Evolutionary conservation across 37 sponge, comb jelly and placozoan species (phyloP), one percentile per base, ranked within the genome.

Genomic region (Aplysina aerophoba): DNA sequence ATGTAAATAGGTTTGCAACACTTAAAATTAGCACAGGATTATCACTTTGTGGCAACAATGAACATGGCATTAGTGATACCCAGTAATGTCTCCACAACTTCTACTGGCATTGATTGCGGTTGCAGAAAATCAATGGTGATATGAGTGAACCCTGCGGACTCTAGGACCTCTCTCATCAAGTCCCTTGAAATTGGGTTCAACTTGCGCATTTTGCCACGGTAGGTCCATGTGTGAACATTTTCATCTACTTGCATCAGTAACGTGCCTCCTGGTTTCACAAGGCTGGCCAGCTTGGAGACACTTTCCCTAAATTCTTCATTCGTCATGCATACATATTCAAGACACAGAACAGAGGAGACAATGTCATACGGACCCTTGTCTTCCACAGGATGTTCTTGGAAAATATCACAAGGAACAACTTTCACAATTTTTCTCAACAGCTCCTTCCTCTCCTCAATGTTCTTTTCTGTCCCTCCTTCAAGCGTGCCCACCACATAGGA

Each of bases 391-490:
- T 58, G 88, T 35, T 81, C 83, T 38, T 81, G 30, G 30, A 21
- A 73, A 34, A 68, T 36, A 33, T 87, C 88, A 81, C 88, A 87
- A 0, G 81, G 74, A 22, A 87, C 88, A 14, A 87, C 80, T 73
- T 15, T 73, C 21, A 25, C 35, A 17, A 14, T 33, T 21, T 31
- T 31, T 25, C 73, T 2, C 34, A 73, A 33, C 4, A 22, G 36
- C 1, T 73, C 73, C 73, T 73, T 21, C 8, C 73, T 25, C 35
- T 34, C 34, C 21, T 14, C 71, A 34, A 33, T 37, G 21, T 73
- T 37, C 8, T 34, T 37, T 31, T 73, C 34, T 22, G 21, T 31
- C 73, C 34, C 35, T 21, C 73, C 73, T 31, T 73, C 73, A 31
- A 73, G 35, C 73, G 27, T 21, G 21, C 4, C 35, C 8, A 73